Evolutionary conservation across 2,888 invertebrate species (phyloP).

Genomic region (Mesorhabditis belari): DNA sequence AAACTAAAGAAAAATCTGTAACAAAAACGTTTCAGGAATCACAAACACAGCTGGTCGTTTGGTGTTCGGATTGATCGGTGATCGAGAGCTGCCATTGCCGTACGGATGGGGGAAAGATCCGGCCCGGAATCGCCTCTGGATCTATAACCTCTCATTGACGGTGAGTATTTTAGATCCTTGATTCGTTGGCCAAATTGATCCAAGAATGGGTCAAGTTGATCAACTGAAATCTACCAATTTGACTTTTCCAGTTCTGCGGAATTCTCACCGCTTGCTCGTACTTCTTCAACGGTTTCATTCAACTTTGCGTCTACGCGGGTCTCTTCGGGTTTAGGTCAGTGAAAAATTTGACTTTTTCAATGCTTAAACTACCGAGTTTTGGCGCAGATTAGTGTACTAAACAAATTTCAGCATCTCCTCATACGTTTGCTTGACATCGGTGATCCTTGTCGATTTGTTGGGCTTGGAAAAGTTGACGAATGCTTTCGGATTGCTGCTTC

Average conservation of each 20-base stretch:
- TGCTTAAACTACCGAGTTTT: conserved; percentile 9
- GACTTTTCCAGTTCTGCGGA: conserved; percentile 66
- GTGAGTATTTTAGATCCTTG: conserved; percentile 52
- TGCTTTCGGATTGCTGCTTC: conserved; percentile 88
- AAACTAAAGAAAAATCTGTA: background rate
- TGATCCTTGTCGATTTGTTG: conserved; percentile 89
- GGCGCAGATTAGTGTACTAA: too few relatives aligned
- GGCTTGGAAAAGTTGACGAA: conserved; percentile 92
- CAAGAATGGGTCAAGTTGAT: background rate
- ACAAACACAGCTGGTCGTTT: conserved; percentile 84
- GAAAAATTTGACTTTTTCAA: conserved; percentile 9
- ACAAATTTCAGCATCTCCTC: conserved; percentile 48
- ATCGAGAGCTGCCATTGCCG: conserved; percentile 23
- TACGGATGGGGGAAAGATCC: conserved; percentile 63
- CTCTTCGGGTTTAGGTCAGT: conserved; percentile 57
- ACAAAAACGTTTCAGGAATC: conserved; percentile 66
- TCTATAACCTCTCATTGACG: conserved; percentile 82
- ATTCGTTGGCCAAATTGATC: background rate
- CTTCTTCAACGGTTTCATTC: conserved; percentile 68
- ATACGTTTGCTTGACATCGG: conserved; percentile 92
- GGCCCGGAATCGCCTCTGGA: conserved; percentile 79
- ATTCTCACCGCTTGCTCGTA: conserved; percentile 77
- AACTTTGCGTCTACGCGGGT: conserved; percentile 71
- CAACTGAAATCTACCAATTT: background rate
- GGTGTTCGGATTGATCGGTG: conserved; percentile 68